Evolutionary conservation across 2,888 invertebrate species (phyloP).

Genomic region (Chymomyza fuscimana): DNA sequence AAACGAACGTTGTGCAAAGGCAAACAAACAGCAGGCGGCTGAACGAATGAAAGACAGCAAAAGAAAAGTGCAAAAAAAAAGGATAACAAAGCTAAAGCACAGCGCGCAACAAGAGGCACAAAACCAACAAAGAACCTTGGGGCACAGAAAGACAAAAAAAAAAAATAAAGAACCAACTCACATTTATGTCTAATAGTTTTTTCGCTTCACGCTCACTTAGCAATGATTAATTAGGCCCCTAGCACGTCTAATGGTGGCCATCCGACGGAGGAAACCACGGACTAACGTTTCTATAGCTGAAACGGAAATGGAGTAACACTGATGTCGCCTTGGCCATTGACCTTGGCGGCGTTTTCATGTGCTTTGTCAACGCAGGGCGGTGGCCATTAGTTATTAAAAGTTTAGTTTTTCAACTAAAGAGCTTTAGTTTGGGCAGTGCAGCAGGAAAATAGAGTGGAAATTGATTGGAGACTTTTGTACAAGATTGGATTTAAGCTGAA

Average conservation of each 20-base stretch:
- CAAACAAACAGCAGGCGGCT: conserved; percentile 41
- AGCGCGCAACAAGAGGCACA: neutral
- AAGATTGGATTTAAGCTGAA: too few species aligned
- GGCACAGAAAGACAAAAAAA: conserved; percentile 24
- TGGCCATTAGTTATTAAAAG: neutral
- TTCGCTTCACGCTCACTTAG: conserved; percentile 45
- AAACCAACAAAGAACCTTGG: neutral
- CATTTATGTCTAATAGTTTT: conserved; percentile 58
- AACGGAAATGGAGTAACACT: neutral
- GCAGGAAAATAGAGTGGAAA: too few species aligned
- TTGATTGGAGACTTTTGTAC: too few species aligned
- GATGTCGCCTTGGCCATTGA: conserved; percentile 26
- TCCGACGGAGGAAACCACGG: neutral
- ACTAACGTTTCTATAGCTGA: neutral
- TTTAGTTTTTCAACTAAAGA: neutral
- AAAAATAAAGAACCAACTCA: conserved; percentile 33
- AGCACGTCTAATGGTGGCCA: conserved; percentile 61
- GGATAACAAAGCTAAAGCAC: neutral
- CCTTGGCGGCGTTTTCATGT: conserved; percentile 21
- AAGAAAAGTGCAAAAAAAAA: neutral
- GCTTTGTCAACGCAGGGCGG: neutral
- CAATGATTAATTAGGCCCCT: conserved; percentile 62
- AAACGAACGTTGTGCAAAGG: conserved; percentile 48
- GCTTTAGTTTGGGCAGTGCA: neutral
- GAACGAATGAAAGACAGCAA: conserved; percentile 2